Evolutionary conservation across 2,797 vertebrate species (phyloP), one percentile per base, ranked within the genome.

Genomic region (Garrulus glandarius): DNA sequence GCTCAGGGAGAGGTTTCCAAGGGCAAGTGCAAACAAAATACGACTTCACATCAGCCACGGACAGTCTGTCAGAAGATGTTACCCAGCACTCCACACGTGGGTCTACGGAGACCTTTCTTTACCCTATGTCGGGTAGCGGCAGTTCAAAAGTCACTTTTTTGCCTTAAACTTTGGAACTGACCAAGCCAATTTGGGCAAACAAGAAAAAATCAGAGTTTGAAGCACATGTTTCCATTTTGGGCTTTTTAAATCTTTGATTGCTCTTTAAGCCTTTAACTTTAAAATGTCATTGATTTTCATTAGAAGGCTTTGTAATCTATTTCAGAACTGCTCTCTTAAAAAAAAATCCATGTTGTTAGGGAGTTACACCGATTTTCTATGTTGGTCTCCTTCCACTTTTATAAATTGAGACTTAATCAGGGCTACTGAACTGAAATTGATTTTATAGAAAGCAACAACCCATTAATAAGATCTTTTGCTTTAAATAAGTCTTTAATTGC

Each of bases 361-460:
- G 77, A 93, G 68, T 56, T 89, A 46, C 59, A 94, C 69, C 0
- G 82, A 89, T 95, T 96, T 96, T 92, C 79, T 78, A 14, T 88
- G 72, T 78, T 96, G 95, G 92, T 86, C 18, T 86, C 61, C 56
- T 92, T 96, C 95, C 91, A 91, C 75, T 85, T 79, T 88, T 90
- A 93, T 91, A 94, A 96, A 93, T 95, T 94, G 92, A 39, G 74
- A 88, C 77, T 95, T 96, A 94, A 96, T 95, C 92, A 88, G 75
- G 57, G 52, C 82, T 92, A 84, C 82, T 76, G 63, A 85, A 86
- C 69, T 93, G 87, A 93, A 95, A 96, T 94, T 65, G 84, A 91
- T 92, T 96, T 89, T 95, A 88, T 39, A 78, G 59, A 75, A 57
- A 84, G 44, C 65, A 96, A 81, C 76, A 91, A 71, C 14, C 72